Conservation (phyloP, 2,888 invertebrate species). For the Tillus elongatus region DNA sequence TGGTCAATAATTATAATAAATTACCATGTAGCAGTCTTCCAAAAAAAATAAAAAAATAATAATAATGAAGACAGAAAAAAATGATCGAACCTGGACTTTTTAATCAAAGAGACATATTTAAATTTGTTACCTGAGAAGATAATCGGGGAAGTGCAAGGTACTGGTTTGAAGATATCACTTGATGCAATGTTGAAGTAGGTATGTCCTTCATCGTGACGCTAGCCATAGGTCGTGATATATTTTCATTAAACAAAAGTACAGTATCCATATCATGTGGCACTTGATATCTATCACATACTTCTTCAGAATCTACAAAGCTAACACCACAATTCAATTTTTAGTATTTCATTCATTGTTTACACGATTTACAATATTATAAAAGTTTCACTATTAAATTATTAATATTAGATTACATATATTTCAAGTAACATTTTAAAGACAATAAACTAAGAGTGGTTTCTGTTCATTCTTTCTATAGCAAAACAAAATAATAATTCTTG, state of each 20-base stretch:
- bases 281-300: constrained; percentile 60
- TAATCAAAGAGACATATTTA: not conserved
- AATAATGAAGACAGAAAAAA: no score
- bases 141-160: constrained; percentile 79
- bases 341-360: no score
- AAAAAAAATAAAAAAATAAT: constrained; percentile 23
- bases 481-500: no score
- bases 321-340: no score
- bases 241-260: constrained; percentile 84
- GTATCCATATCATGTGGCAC: constrained; percentile 67
- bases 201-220: constrained; percentile 85
- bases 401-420: no score
- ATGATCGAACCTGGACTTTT: no score
- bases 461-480: no score
- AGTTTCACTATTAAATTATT: constrained; percentile 1
- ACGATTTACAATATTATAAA: not conserved
- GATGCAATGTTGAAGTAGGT: constrained; percentile 76
- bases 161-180: constrained; percentile 82
- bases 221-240: constrained; percentile 68
- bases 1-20: no score
- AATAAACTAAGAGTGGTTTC: no score
- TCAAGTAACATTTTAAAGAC: no score
- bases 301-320: constrained; percentile 63
- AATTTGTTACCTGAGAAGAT: constrained; percentile 68
- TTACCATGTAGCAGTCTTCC: not conserved